These are phyloP conservation scores for Cyanistes caeruleus DNA, from an alignment of 2,113 vertebrate species.

Conservation along the genomic window DNA sequence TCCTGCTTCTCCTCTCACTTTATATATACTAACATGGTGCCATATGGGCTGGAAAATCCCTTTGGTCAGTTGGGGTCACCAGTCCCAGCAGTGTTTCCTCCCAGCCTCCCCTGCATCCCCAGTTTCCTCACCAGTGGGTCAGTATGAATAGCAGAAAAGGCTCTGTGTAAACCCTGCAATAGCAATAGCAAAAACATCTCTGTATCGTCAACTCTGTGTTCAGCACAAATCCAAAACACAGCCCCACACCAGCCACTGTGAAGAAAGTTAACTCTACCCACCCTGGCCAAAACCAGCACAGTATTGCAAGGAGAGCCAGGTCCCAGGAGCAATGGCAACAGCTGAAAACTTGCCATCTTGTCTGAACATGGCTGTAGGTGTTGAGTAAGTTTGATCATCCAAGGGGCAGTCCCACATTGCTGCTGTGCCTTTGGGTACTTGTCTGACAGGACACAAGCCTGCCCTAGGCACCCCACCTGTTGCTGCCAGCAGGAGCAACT, in stretches of 20 bases:
- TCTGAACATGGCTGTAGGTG: not conserved
- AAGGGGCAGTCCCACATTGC: rapidly evolving
- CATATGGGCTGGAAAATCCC: not conserved
- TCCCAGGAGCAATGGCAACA: not conserved
- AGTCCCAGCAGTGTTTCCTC: not conserved
- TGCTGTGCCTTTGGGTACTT: not conserved
- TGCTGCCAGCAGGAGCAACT: not conserved
- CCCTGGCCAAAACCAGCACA: not conserved
- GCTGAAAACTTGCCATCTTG: not conserved
- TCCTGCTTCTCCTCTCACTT: not conserved
- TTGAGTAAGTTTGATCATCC: not conserved
- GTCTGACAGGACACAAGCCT: not conserved
- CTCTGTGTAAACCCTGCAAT: not conserved
- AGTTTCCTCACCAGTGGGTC: not conserved
- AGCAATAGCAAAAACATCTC: not conserved
- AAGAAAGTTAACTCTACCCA: not conserved
- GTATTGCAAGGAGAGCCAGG: not conserved
- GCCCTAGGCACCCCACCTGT: not conserved
- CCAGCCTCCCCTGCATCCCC: not conserved
- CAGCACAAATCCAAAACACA: not conserved
- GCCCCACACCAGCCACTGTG: not conserved
- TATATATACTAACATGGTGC: not conserved
- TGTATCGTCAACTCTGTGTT: not conserved
- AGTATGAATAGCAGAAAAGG: not conserved
- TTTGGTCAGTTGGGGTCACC: not conserved